phyloP scores from a whole-genome alignment of 2,888 invertebrate genomes.

The Calameuta idolon region DNA sequence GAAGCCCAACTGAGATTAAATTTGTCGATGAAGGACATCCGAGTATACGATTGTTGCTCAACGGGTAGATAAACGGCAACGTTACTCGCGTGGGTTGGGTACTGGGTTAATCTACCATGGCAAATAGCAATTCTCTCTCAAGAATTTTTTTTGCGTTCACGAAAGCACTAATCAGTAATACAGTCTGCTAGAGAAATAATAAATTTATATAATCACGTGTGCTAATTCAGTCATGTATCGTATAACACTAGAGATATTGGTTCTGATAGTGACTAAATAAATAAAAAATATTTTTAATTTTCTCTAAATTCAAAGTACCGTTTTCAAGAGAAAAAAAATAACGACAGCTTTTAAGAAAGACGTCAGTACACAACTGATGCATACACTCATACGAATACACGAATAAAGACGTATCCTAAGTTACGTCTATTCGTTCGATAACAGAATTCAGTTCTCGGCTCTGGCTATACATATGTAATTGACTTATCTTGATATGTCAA shows the following conservation, averaged over 20 bases:
- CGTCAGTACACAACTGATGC: background rate
- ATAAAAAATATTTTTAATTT: background rate
- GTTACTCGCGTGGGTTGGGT: background rate
- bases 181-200: background rate
- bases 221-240: no score
- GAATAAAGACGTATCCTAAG: background rate
- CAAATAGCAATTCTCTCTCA: background rate
- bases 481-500: background rate
- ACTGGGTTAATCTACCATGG: background rate
- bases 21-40: constrained; percentile 21
- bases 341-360: background rate
- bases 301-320: background rate
- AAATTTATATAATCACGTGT: background rate
- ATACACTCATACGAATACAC: background rate
- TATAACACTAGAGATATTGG: no score
- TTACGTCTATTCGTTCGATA: background rate
- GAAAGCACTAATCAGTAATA: background rate
- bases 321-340: background rate
- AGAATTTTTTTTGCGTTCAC: constrained; percentile 5
- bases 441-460: background rate
- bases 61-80: background rate
- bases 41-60: background rate
- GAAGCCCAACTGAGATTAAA: constrained; percentile 23
- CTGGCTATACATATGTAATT: background rate
- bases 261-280: no score